Evolutionary conservation across 35 echinoderm and acorn worm species (phyloP).

Genomic region (Patiria miniata): DNA sequence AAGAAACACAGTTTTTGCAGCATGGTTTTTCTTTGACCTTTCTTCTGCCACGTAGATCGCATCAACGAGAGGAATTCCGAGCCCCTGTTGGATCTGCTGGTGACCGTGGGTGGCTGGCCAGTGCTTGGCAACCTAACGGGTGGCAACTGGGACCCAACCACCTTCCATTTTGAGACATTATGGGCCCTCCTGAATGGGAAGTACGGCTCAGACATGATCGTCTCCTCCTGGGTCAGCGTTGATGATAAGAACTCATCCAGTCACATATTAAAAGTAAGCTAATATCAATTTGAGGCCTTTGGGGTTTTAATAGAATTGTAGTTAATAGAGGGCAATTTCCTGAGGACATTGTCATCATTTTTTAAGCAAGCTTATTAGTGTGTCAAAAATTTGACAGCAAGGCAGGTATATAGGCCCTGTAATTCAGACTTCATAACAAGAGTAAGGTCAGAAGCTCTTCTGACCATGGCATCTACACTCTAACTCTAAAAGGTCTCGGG

Average conservation of each 20-base stretch:
- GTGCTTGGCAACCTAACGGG: conserved; percentile 58
- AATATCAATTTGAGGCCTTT: not conserved
- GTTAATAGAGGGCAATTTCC: not conserved
- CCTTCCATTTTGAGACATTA: conserved; percentile 59
- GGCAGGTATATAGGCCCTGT: too few relatives aligned
- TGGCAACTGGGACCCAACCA: conserved; percentile 53
- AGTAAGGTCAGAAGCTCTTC: too few relatives aligned
- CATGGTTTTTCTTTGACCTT: not conserved
- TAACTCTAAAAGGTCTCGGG: too few relatives aligned
- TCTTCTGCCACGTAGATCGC: conserved; percentile 35
- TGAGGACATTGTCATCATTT: not conserved
- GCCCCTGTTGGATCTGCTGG: conserved; percentile 60
- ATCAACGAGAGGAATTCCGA: conserved; percentile 64
- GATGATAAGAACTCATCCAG: conserved; percentile 65
- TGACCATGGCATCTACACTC: too few relatives aligned
- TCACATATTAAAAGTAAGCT: conserved; percentile 52
- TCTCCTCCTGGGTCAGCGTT: conserved; percentile 41
- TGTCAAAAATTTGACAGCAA: not conserved
- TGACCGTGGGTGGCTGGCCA: conserved; percentile 80
- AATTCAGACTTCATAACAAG: too few relatives aligned
- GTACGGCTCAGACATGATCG: conserved; percentile 29
- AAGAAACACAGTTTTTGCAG: not conserved
- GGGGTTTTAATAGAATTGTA: not conserved
- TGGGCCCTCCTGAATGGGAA: conserved; percentile 41
- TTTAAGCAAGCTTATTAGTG: not conserved